Conservation (phyloP, 2,888 invertebrate genomes). For the Pachliopta kotzebuea region DNA sequence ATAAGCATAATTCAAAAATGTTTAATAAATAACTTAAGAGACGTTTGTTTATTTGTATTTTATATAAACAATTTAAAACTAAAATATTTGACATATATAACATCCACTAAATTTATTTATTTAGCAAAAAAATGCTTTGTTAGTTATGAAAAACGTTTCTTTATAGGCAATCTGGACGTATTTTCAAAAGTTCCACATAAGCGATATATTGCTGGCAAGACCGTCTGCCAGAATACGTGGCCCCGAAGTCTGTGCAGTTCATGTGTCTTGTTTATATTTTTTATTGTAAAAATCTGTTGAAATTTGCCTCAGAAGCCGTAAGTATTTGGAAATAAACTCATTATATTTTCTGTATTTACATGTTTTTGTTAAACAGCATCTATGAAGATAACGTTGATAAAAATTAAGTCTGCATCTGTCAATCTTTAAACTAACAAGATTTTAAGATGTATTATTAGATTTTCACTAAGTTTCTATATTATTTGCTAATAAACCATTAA, state of each 20-base stretch:
- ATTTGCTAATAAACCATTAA: constrained; percentile 12
- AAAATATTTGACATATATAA: no score
- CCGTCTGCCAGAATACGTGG: constrained; percentile 72
- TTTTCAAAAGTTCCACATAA: constrained; percentile 78
- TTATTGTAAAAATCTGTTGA: constrained; percentile 58
- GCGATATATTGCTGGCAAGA: constrained; percentile 68
- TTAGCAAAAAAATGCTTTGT: no score
- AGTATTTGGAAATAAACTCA: constrained; percentile 45
- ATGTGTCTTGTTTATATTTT: constrained; percentile 75
- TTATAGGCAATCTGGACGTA: constrained; percentile 39
- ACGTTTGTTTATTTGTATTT: no score
- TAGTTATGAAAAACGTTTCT: constrained; percentile 40
- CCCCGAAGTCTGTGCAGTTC: constrained; percentile 63
- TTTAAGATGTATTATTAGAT: constrained; percentile 35
- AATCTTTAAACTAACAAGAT: constrained; percentile 44
- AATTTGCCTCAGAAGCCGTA: constrained; percentile 58
- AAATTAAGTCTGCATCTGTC: constrained; percentile 61
- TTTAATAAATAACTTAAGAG: no score
- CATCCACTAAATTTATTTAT: no score
- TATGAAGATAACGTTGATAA: constrained; percentile 31
- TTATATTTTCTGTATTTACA: constrained; percentile 30
- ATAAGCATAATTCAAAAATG: background rate
- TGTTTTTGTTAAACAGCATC: constrained; percentile 11
- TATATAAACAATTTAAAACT: no score
- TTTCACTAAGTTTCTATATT: constrained; percentile 24